These are phyloP conservation scores for Balearica regulorum DNA, from an alignment of 2,797 vertebrate species.

Conservation along the genomic window DNA sequence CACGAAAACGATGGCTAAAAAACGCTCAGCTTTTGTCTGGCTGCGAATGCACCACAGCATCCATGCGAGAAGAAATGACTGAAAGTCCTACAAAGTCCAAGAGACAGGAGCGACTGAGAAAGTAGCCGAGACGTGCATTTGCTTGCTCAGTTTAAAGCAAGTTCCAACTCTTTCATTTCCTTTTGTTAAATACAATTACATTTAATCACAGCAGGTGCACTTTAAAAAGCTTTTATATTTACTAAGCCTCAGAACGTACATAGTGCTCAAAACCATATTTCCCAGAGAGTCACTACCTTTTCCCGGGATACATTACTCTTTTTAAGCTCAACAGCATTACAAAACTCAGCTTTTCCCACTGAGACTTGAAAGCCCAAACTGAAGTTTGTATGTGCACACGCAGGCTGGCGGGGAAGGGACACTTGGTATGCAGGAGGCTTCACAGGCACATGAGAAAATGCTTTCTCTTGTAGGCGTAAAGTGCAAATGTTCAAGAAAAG, in stretches of 20 bases:
- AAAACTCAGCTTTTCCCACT: background rate
- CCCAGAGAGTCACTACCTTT: background rate
- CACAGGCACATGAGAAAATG: background rate
- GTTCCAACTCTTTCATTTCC: background rate
- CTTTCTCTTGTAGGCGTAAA: conserved; percentile 85
- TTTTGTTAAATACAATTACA: background rate
- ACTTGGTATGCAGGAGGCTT: background rate
- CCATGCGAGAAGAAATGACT: background rate
- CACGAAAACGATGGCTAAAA: background rate
- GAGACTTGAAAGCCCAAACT: background rate
- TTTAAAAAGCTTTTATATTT: background rate
- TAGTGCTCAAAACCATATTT: background rate
- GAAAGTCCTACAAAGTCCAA: background rate
- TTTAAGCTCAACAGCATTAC: background rate
- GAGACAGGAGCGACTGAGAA: background rate
- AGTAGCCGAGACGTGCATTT: background rate
- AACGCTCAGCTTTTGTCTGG: background rate
- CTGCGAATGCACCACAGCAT: fast-evolving
- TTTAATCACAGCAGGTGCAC: conserved; percentile 53
- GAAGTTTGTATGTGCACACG: background rate
- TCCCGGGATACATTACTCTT: background rate
- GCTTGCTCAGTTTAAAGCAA: background rate
- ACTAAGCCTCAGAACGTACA: background rate
- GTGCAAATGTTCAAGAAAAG: conserved; percentile 97
- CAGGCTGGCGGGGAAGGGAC: background rate